Conservation (phyloP, 2,888 invertebrate genomes). For the Nephrotoma guestfalica region DNA sequence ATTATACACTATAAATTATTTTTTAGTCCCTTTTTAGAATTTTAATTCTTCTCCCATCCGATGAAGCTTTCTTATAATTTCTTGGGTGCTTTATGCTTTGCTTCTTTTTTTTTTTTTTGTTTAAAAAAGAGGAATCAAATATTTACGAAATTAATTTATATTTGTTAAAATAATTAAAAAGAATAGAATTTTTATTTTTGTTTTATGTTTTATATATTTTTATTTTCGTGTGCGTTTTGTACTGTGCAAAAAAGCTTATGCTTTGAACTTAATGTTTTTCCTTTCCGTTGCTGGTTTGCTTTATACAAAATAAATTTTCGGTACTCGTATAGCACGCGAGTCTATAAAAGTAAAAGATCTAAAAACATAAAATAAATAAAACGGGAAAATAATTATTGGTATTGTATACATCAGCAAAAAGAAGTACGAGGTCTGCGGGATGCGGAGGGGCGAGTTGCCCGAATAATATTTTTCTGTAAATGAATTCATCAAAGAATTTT, state of each 20-base stretch:
- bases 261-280: background rate
- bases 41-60: background rate
- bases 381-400: background rate
- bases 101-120: background rate
- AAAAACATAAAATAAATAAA: background rate
- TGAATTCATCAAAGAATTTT: background rate
- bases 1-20: conserved; percentile 1
- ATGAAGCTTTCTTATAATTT: background rate
- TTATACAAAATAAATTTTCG: background rate
- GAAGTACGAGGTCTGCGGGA: background rate
- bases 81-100: background rate
- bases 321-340: background rate
- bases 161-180: background rate
- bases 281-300: background rate
- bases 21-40: conserved; percentile 2
- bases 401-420: background rate
- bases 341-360: background rate
- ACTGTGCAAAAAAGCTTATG: background rate
- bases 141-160: background rate
- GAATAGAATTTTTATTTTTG: background rate
- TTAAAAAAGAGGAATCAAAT: background rate
- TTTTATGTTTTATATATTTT: background rate
- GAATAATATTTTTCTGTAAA: background rate
- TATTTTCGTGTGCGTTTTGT: background rate
- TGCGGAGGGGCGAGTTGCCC: background rate